A percentile compares a stretch with the other conserved stretches of the same genome.
Conservation (phyloP, 2,113 vertebrate species). For the Calidris pugnax region DNA sequence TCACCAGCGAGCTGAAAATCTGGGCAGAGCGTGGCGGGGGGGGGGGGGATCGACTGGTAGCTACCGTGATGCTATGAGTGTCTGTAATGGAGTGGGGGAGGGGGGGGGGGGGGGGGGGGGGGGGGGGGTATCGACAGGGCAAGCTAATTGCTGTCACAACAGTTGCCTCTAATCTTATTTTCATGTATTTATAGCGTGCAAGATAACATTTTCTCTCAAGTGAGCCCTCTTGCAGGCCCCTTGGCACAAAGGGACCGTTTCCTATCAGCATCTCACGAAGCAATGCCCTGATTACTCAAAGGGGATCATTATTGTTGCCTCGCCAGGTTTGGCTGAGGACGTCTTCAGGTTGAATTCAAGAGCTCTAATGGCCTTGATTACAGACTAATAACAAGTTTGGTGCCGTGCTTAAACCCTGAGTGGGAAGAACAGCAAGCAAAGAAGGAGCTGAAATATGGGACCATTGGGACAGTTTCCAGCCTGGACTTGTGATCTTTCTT, state of each 20-base stretch:
- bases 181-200: slow-evolving; percentile 51
- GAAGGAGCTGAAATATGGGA: slow-evolving; percentile 14
- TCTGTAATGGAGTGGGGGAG: no score
- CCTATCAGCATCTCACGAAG: not conserved
- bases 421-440: not conserved
- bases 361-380: slow-evolving; percentile 7
- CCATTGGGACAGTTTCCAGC: not conserved
- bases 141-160: slow-evolving; percentile 31
- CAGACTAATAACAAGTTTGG: not conserved
- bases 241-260: not conserved
- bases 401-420: not conserved
- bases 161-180: slow-evolving; percentile 60
- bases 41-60: not conserved
- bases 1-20: not conserved
- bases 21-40: not conserved
- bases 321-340: not conserved
- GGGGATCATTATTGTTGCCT: not conserved
- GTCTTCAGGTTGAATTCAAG: slow-evolving; percentile 1
- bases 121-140: not conserved
- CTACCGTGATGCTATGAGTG: no score
- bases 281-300: not conserved
- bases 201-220: slow-evolving; percentile 54
- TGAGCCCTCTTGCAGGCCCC: slow-evolving; percentile 23
- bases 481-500: not conserved
- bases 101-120: no score